These are phyloP conservation scores for Lucilia cuprina DNA, from an alignment of 1,140 invertebrate genomes.

Conservation along the genomic window DNA sequence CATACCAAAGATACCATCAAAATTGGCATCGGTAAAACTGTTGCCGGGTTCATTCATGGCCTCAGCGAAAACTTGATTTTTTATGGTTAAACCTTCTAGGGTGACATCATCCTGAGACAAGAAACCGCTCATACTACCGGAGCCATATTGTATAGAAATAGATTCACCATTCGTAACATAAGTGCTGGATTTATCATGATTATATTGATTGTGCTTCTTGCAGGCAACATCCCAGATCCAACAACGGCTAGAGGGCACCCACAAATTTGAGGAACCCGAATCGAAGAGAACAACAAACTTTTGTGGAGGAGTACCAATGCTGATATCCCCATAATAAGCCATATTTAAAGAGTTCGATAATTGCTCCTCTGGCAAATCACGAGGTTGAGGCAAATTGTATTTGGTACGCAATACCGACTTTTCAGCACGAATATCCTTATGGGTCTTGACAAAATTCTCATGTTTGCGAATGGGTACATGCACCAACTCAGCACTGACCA, in stretches of 20 bases:
- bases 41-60: slow-evolving; percentile 89
- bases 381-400: slow-evolving; percentile 36
- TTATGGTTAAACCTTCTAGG: slow-evolving; percentile 72
- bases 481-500: slow-evolving; percentile 45
- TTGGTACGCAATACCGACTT: slow-evolving; percentile 45
- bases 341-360: slow-evolving; percentile 66
- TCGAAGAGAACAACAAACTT: slow-evolving; percentile 96
- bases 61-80: slow-evolving; percentile 93
- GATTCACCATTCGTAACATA: slow-evolving; percentile 88
- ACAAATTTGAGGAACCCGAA: slow-evolving; percentile 98
- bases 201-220: slow-evolving; percentile 85
- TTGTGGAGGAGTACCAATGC: slow-evolving; percentile 94
- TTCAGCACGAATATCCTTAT: slow-evolving; percentile 38
- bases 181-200: slow-evolving; percentile 80
- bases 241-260: slow-evolving; percentile 91
- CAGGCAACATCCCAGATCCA: slow-evolving; percentile 85
- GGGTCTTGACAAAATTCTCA: slow-evolving; percentile 40
- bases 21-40: slow-evolving; percentile 90
- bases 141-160: slow-evolving; percentile 94
- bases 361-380: slow-evolving; percentile 69
- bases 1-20: slow-evolving; percentile 96
- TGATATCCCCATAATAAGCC: slow-evolving; percentile 81
- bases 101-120: slow-evolving; percentile 86
- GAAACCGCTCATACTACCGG: slow-evolving; percentile 93
- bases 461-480: slow-evolving; percentile 48